phyloP scores from a whole-genome alignment of 2,113 vertebrate species.

The Marmota flaviventris region DNA sequence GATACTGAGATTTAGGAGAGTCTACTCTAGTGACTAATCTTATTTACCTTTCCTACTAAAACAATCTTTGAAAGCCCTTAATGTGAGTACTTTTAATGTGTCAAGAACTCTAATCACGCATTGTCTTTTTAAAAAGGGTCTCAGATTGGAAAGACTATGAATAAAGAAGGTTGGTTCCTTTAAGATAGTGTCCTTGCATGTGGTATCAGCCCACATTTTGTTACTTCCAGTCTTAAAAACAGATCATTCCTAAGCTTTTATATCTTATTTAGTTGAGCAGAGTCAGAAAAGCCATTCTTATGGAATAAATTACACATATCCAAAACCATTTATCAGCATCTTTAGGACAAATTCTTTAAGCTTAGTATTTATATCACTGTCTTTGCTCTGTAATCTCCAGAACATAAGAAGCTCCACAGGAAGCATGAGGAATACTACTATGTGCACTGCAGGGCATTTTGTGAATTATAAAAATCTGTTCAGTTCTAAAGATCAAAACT shows the following conservation, averaged over 20 bases:
- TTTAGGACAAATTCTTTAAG: conserved; percentile 55
- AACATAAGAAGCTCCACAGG: background rate
- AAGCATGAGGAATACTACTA: background rate
- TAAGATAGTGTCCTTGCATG: background rate
- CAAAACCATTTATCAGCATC: conserved; percentile 30
- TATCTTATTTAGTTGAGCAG: conserved; percentile 14
- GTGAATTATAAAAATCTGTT: conserved; percentile 73
- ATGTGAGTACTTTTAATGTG: background rate
- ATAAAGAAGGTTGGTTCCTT: background rate
- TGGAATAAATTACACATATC: conserved; percentile 54
- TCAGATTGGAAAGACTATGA: background rate
- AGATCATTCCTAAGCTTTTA: background rate
- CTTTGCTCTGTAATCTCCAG: conserved; percentile 62
- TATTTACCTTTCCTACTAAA: background rate
- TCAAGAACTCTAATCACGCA: background rate
- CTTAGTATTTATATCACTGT: conserved; percentile 39
- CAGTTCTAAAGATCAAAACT: conserved; percentile 74
- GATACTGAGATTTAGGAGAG: background rate
- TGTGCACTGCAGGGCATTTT: background rate
- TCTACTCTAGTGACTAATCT: background rate
- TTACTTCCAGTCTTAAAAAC: conserved; percentile 17
- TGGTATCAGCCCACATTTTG: background rate
- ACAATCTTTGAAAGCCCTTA: background rate
- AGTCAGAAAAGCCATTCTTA: background rate
- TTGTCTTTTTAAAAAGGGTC: background rate